Percentiles rank a stretch among this genome's conserved stretches.
phyloP scores from a whole-genome alignment of 2,113 vertebrate genomes.

The Hiodon tergisus region DNA sequence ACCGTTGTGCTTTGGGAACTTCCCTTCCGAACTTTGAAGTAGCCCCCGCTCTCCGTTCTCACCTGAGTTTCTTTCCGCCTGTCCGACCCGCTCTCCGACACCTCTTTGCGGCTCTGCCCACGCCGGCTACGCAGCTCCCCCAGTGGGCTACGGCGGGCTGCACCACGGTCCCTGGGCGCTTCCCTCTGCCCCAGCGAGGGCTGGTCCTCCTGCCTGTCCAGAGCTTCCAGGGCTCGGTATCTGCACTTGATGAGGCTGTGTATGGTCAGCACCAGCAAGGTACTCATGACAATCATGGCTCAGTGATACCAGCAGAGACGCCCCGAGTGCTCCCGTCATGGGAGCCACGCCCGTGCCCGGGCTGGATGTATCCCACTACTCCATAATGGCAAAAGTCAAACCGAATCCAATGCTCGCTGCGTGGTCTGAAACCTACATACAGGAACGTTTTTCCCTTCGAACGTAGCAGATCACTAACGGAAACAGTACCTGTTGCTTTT shows the following conservation, averaged over 20 bases:
- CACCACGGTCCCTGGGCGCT: neutral
- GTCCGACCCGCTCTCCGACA: neutral
- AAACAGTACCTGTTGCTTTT: too few relatives aligned
- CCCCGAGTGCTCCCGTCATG: neutral
- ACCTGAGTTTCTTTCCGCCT: neutral
- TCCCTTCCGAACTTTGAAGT: too few relatives aligned
- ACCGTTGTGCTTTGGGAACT: neutral
- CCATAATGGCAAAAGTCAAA: too few relatives aligned
- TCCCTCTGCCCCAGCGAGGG: neutral
- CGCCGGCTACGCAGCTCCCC: neutral
- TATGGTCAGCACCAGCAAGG: slow-evolving; percentile 51
- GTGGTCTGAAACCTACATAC: too few relatives aligned
- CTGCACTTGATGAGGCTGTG: slow-evolving; percentile 49
- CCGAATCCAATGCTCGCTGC: too few relatives aligned
- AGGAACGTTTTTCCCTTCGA: too few relatives aligned
- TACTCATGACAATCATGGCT: slow-evolving; percentile 59
- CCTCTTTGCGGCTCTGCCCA: neutral
- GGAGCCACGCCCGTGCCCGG: too few relatives aligned
- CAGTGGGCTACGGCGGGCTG: neutral
- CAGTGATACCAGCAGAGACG: neutral
- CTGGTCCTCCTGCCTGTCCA: neutral
- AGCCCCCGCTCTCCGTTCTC: neutral
- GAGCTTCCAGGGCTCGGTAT: neutral
- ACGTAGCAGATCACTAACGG: too few relatives aligned
- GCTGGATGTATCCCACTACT: too few relatives aligned